Conservation (phyloP, 2,797 vertebrate species). For the Alcedo quadribrachys region DNA sequence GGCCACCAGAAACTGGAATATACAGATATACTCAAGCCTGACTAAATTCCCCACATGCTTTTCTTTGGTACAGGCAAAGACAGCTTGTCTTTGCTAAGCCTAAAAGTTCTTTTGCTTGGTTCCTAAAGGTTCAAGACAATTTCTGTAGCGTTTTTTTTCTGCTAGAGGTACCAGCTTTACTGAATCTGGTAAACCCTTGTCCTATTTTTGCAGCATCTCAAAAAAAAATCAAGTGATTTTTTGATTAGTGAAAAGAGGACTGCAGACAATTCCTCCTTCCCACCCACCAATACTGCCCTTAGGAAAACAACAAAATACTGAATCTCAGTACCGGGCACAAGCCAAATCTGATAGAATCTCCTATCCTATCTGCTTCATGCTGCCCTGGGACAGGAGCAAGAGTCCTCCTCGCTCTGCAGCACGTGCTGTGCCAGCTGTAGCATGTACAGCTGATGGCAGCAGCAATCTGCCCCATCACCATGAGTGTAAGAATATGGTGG, state of each 20-base stretch:
- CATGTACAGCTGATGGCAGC: not conserved
- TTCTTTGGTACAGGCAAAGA: not conserved
- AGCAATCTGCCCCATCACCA: not conserved
- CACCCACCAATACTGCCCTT: not conserved
- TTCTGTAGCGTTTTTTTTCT: not conserved
- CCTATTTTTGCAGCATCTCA: not conserved
- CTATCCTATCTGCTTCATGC: too few relatives aligned
- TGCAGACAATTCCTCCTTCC: not conserved
- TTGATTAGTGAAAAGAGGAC: not conserved
- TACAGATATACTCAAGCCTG: fast-evolving
- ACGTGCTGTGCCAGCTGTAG: not conserved
- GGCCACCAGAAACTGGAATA: not conserved
- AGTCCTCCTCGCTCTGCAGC: fast-evolving
- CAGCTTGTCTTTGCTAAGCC: not conserved
- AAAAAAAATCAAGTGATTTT: not conserved
- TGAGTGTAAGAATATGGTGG: not conserved
- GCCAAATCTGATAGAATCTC: not conserved
- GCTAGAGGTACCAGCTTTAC: not conserved
- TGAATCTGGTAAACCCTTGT: not conserved
- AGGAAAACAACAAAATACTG: not conserved
- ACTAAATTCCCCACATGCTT: not conserved
- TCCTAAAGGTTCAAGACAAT: not conserved
- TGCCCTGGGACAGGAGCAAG: not conserved
- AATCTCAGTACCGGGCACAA: not conserved
- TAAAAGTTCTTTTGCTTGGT: not conserved